Conservation (phyloP, 2,113 vertebrate species). For the Charadrius vociferus region DNA sequence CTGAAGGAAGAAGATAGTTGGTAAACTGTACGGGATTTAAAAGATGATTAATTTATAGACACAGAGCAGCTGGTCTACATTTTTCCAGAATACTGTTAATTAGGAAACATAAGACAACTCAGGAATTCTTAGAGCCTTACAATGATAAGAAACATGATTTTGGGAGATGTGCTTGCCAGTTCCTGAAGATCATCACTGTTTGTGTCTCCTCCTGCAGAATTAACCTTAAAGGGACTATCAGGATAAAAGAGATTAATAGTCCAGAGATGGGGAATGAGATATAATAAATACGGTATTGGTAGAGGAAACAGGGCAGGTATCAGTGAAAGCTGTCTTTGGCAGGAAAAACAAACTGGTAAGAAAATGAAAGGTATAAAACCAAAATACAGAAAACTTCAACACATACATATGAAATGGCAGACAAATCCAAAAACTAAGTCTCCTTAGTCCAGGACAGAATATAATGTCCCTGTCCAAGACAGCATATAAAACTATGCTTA, state of each 20-base stretch:
- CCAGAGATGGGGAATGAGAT: not conserved
- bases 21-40: slow-evolving; percentile 27
- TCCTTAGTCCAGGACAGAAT: not conserved
- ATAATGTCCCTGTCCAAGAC: not conserved
- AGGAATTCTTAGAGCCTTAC: slow-evolving; percentile 33
- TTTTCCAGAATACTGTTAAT: slow-evolving; percentile 42
- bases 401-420: not conserved
- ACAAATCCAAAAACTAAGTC: not conserved
- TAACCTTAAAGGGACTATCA: not conserved
- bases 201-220: slow-evolving; percentile 43
- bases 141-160: slow-evolving; percentile 43
- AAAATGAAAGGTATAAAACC: not conserved
- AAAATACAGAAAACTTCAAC: not conserved
- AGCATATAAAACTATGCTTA: not conserved
- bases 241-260: not conserved
- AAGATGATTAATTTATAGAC: slow-evolving; percentile 65
- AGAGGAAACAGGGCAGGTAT: not conserved
- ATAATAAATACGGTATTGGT: not conserved
- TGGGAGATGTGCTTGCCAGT: slow-evolving; percentile 13
- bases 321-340: not conserved
- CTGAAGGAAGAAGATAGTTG: slow-evolving; percentile 49
- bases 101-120: slow-evolving; percentile 60
- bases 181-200: slow-evolving; percentile 9
- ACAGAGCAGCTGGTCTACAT: slow-evolving; percentile 53
- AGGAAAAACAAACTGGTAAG: not conserved